Evolutionary conservation across 2,797 vertebrate genomes (phyloP).

Genomic region (Prunella strophiata): DNA sequence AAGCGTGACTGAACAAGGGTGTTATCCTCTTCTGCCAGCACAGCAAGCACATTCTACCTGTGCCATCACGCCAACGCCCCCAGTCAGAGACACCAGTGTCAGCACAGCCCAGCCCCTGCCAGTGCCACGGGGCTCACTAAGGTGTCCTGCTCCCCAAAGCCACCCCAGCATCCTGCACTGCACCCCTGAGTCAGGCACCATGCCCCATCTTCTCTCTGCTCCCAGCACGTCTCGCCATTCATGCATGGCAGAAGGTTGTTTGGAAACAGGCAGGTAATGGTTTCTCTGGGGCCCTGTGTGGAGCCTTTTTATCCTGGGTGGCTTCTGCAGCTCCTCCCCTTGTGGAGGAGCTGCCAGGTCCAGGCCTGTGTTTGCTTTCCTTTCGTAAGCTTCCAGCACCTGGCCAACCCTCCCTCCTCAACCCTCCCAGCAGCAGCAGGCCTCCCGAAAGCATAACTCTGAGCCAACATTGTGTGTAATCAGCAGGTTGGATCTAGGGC

Average conservation of each 20-base stretch:
- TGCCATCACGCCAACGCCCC: accelerated
- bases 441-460: background rate
- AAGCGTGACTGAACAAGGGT: background rate
- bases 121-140: accelerated
- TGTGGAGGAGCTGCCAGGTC: background rate
- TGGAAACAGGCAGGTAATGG: background rate
- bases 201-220: background rate
- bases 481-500: slow-evolving; percentile 68
- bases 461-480: background rate
- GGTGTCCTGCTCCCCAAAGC: background rate
- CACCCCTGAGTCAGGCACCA: accelerated
- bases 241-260: background rate
- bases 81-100: background rate
- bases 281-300: background rate
- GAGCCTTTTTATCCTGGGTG: slow-evolving; percentile 25
- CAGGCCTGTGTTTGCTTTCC: slow-evolving; percentile 18
- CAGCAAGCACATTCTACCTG: background rate
- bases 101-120: background rate
- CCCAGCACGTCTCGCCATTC: background rate
- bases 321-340: slow-evolving; percentile 42
- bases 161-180: background rate
- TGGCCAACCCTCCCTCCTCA: background rate
- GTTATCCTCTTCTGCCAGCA: background rate
- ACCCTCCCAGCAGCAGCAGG: background rate
- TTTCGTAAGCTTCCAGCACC: background rate